Conservation (phyloP, 2,113 vertebrate species). For the Taxidea taxus region DNA sequence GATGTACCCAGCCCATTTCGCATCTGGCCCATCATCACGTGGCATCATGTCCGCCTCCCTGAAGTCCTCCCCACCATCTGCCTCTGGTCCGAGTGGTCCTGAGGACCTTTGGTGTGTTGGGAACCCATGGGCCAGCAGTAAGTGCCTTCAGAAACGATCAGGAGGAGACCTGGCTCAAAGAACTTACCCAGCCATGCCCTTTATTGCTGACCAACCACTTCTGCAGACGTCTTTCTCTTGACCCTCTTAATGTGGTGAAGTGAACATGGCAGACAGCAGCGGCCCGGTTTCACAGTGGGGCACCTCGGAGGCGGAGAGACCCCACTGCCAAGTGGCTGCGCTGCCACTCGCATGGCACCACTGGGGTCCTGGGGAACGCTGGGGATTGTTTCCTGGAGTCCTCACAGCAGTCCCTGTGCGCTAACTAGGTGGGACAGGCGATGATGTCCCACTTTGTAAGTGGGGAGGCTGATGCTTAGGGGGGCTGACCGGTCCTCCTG, state of each 20-base stretch:
- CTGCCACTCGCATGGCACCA: not conserved
- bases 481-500: not conserved
- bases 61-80: not conserved
- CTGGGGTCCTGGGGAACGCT: not conserved
- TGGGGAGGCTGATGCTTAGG: not conserved
- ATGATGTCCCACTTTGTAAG: not conserved
- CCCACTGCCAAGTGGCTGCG: no score
- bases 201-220: not conserved
- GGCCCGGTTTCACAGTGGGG: not conserved
- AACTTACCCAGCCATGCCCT: not conserved
- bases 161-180: not conserved
- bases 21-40: accelerated
- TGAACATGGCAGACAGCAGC: not conserved
- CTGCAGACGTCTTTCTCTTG: not conserved
- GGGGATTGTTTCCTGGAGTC: not conserved
- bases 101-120: not conserved
- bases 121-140: not conserved
- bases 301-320: not conserved
- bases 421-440: not conserved
- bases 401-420: not conserved
- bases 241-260: not conserved
- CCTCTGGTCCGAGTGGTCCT: not conserved
- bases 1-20: not conserved
- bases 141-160: not conserved
- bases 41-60: not conserved